A percentile compares a stretch with the other conserved stretches of the same genome.
Conservation (phyloP, 1,140 invertebrate species). For the Colletes gigas region DNA sequence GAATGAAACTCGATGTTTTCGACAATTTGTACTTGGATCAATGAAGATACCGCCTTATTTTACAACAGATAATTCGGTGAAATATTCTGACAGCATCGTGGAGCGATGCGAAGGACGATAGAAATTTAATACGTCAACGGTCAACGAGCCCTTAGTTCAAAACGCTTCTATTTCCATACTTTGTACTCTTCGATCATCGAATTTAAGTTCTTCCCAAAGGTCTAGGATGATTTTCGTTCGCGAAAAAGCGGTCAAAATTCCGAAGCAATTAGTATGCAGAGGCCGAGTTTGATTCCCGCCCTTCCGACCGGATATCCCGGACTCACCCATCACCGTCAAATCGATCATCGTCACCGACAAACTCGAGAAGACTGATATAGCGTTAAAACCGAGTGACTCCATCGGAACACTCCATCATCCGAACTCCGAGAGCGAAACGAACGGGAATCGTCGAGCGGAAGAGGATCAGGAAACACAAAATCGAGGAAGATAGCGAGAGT, state of each 20-base stretch:
- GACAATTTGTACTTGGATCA: background rate
- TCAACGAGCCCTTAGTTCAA: too few relatives aligned
- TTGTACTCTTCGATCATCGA: background rate
- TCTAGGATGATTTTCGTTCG: too few relatives aligned
- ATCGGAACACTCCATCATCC: conserved; percentile 22
- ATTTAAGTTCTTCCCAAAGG: background rate
- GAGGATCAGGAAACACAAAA: background rate
- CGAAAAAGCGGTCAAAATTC: too few relatives aligned
- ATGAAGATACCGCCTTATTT: background rate
- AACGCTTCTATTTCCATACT: too few relatives aligned
- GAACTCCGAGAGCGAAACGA: background rate
- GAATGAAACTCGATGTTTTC: conserved; percentile 12
- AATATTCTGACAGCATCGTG: too few relatives aligned
- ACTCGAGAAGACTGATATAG: conserved; percentile 46
- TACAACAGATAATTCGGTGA: too few relatives aligned
- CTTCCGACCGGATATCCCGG: background rate
- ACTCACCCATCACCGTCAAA: conserved; percentile 35
- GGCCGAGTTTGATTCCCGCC: background rate
- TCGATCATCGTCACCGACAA: conserved; percentile 44
- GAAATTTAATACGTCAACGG: too few relatives aligned
- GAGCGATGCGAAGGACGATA: too few relatives aligned
- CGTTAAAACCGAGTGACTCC: conserved; percentile 30
- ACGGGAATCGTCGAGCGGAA: background rate
- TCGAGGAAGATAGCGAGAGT: background rate
- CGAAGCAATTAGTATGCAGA: background rate